Conservation (phyloP, 2,113 vertebrate genomes). For the Heliornis fulica region DNA sequence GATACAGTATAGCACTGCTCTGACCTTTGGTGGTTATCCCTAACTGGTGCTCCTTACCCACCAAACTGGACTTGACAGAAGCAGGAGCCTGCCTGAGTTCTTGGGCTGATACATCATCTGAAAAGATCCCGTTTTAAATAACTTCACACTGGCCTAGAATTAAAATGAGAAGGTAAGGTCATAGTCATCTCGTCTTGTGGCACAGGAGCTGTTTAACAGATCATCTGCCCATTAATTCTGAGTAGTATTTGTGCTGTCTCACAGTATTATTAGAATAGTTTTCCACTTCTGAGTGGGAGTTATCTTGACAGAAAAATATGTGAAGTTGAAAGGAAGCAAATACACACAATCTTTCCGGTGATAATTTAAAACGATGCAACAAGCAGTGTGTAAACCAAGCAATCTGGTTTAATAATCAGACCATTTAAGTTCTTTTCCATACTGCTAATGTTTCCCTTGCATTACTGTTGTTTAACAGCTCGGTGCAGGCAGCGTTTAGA, state of each 20-base stretch:
- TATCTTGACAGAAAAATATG: not conserved
- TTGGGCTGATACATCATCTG: fast-evolving
- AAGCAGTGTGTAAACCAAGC: not conserved
- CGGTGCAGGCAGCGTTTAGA: not conserved
- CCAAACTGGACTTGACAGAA: not conserved
- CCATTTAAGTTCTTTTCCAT: not conserved
- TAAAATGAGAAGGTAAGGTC: fast-evolving
- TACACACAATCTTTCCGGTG: not conserved
- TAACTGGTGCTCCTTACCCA: not conserved
- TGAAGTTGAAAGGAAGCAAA: not conserved
- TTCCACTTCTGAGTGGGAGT: not conserved
- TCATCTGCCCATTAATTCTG: not conserved
- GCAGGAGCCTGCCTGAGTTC: not conserved
- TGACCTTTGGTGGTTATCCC: not conserved
- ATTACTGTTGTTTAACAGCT: not conserved
- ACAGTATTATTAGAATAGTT: not conserved
- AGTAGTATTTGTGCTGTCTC: not conserved
- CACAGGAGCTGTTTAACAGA: not conserved
- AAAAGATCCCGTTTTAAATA: not conserved
- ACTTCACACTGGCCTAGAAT: not conserved
- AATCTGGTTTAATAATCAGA: conserved; percentile 15
- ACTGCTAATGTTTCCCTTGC: not conserved
- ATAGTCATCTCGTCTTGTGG: not conserved
- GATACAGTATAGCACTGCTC: not conserved
- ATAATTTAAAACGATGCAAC: not conserved